Conservation (phyloP, 2,888 invertebrate genomes). For the Heteromyza rotundicornis region DNA sequence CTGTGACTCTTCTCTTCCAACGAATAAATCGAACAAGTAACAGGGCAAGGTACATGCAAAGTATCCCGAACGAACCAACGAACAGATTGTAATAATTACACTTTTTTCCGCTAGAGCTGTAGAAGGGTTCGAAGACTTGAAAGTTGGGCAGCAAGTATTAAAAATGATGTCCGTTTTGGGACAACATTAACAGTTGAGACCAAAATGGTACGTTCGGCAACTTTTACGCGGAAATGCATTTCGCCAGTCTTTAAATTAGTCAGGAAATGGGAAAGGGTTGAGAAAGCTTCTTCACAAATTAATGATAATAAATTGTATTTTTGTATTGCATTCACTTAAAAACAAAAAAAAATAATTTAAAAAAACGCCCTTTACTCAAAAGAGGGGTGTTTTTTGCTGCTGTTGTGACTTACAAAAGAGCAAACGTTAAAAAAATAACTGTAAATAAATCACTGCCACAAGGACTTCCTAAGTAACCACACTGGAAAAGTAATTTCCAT, state of each 20-base stretch:
- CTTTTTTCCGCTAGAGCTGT: background rate
- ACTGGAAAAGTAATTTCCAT: slow-evolving; percentile 23
- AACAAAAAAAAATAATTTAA: slow-evolving; percentile 3
- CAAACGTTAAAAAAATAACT: slow-evolving; percentile 10
- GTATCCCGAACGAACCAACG: background rate
- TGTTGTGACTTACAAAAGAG: background rate
- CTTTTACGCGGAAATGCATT: slow-evolving; percentile 29
- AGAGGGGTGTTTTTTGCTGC: no score
- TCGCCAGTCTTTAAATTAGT: slow-evolving; percentile 45
- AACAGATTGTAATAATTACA: slow-evolving; percentile 51
- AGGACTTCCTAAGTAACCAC: background rate
- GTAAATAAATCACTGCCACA: slow-evolving; percentile 8
- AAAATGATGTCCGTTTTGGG: slow-evolving; percentile 2
- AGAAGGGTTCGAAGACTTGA: background rate
- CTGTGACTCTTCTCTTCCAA: no score
- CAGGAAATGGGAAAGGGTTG: background rate
- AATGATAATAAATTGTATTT: slow-evolving; percentile 59
- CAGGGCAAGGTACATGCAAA: background rate
- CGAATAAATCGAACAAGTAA: slow-evolving; percentile 41
- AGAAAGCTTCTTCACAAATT: slow-evolving; percentile 44
- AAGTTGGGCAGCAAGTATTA: background rate
- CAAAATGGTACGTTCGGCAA: background rate
- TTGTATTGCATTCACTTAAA: background rate
- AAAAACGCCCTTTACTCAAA: slow-evolving; percentile 7
- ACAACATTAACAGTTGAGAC: background rate